Percentiles rank a stretch among this genome's conserved stretches.
These are phyloP conservation scores for Vanessa cardui DNA, from an alignment of 2,888 invertebrate genomes.

Conservation along the genomic window DNA sequence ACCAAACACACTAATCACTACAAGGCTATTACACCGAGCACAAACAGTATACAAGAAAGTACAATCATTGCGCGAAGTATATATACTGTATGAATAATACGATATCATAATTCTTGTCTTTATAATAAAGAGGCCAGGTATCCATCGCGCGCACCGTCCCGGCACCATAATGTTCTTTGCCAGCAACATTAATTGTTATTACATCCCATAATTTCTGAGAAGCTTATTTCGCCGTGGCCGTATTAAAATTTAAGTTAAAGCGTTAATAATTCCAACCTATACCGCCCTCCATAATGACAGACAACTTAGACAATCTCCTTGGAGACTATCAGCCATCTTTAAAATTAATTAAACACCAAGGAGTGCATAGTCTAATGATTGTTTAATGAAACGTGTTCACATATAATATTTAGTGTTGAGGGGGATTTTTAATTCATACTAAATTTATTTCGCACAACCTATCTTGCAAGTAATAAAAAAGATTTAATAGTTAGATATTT, in stretches of 20 bases:
- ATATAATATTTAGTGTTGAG: background rate
- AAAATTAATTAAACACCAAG: slow-evolving; percentile 20
- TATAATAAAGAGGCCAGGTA: slow-evolving; percentile 40
- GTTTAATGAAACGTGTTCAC: background rate
- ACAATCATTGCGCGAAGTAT: no score
- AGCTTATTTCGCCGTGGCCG: slow-evolving; percentile 1
- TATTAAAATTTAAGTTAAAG: slow-evolving; percentile 13
- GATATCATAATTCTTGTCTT: slow-evolving; percentile 21
- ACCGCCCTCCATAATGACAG: slow-evolving; percentile 32
- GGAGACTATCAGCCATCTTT: slow-evolving; percentile 34
- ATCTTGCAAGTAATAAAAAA: no score
- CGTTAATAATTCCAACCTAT: slow-evolving; percentile 28
- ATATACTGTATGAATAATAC: no score
- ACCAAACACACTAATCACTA: no score
- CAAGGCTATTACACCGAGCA: no score
- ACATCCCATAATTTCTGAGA: background rate
- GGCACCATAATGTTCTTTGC: no score
- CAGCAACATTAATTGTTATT: slow-evolving; percentile 14
- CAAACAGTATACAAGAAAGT: no score
- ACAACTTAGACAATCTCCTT: slow-evolving; percentile 35
- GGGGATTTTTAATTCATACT: no score
- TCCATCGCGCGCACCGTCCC: slow-evolving; percentile 9
- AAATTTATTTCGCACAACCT: no score
- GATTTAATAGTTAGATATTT: no score
- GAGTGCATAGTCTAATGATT: background rate